Base-by-base conservation (phyloP, 2,888 invertebrate genomes). In the Rutpela maculata region DNA sequence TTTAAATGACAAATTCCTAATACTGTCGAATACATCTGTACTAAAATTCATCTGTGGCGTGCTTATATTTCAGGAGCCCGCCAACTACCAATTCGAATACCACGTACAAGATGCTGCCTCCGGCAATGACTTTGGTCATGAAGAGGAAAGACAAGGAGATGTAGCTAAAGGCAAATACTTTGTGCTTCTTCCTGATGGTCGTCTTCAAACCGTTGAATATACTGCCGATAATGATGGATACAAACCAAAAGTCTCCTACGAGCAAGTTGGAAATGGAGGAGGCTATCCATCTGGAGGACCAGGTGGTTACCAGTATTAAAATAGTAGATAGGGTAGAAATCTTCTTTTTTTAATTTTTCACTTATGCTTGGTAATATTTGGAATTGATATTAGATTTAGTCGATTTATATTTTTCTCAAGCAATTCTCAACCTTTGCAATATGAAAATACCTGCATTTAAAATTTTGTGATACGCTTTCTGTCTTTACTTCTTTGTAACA, bases 121-220 rank as follows among this genome's bases (percentile, higher is more conserved):
- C 0, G 94, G 94, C 0, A 94, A 94, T 80, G 93, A 94, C 84
- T 94, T 93, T 88, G 94, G 94, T 0, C 94, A 94, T 84, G 91
- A 92, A 18, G 94, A 94, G 85, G 91, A 91, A 11, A 93, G 93
- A 84, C 92, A 91, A 83, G 94, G 94, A 2, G 92, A 93, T n/a
- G 92, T 92, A 0, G 93, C 93, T n/a, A 92, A 92, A 79, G 94
- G 94, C 15, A 93, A 93, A 86, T 94, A 94, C 89, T 90, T 92
- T 82, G 94, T 94, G 80, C 91, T 93, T 84, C 90, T 94, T 56
- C 94, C 94, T 0, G 94, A 94, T 80, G 94, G 94, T 9, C 90
- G 94, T 75, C 91, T 92, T 85, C 94, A 94, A 86, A 92, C 93
- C 12, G 94, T 94, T 0, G 93, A 93, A 9, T 94, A 94, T 85